A percentile compares a stretch with the other conserved stretches of the same genome.
Evolutionary conservation across 2,797 vertebrate species (phyloP).

Genomic region (Lithobates pipiens): DNA sequence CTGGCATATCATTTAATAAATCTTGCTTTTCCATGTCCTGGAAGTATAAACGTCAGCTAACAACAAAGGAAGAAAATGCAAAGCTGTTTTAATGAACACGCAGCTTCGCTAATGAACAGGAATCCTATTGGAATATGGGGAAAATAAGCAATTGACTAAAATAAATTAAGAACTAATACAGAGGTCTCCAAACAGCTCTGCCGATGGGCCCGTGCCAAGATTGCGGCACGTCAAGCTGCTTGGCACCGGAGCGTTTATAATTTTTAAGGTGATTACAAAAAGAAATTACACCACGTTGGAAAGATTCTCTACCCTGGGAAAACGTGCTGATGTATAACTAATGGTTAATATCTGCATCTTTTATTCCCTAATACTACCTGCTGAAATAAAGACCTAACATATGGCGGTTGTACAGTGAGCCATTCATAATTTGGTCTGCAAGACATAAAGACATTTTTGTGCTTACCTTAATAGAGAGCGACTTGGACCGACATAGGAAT

Average conservation of each 20-base stretch:
- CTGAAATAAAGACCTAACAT: conserved; percentile 28
- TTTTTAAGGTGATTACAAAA: conserved; percentile 81
- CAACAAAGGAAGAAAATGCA: conserved; percentile 79
- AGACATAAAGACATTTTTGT: conserved; percentile 17
- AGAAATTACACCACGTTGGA: conserved; percentile 71
- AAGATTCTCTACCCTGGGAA: conserved; percentile 74
- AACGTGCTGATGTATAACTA: conserved; percentile 76
- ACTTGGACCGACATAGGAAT: neutral
- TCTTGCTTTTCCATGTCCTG: conserved; percentile 3
- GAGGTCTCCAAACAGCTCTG: conserved; percentile 81
- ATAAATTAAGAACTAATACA: conserved; percentile 87
- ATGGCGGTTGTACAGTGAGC: neutral
- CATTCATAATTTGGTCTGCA: conserved; percentile 22
- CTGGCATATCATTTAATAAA: conserved; percentile 19
- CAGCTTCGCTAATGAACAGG: conserved; percentile 84
- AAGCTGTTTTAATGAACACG: conserved; percentile 83
- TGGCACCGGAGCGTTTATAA: conserved; percentile 71
- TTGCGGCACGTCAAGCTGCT: conserved; percentile 32
- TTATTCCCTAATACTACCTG: conserved; percentile 36
- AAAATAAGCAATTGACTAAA: conserved; percentile 82
- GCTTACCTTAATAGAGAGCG: neutral
- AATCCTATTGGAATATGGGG: conserved; percentile 80
- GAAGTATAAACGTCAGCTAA: conserved; percentile 81
- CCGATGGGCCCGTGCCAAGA: conserved; percentile 77
- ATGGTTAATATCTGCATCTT: conserved; percentile 65